Base-by-base conservation (phyloP, 2,113 vertebrate genomes). In the Pygoscelis adeliae region DNA sequence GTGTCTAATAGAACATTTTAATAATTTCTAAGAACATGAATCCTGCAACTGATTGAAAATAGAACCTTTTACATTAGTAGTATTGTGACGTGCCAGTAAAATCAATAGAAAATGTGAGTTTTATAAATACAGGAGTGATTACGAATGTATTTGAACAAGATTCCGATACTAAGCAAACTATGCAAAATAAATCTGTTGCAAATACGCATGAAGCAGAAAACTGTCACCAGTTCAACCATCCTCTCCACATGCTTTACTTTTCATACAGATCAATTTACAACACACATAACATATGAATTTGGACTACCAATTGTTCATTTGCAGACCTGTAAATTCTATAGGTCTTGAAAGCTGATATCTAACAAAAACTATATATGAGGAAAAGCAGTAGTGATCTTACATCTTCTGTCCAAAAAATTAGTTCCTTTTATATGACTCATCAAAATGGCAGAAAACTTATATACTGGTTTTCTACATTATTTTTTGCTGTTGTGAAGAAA, bases 1-100 rank as follows among this genome's bases (percentile, higher is more conserved):
- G 26, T 77, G 50, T 83, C 50, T 97, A 94, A 88, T 55, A 66
- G 71, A 83, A 86, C 13, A 80, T 89, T 80, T 95, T 70, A 93
- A 83, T 82, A 96, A 93, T 95, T 82, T 93, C 58, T 85, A 90
- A 62, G 53, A 73, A 73, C n/a, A 17, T 69, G 42, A 95, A 91
- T 77, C 38, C 18, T 65, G n/a, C 10, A 90, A 65, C 10, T 58
- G 55, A 91, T 63, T 73, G 74, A 86, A 94, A 90, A 30, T 18
- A 59, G 11, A 88, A 78, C 2, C 3, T 72, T 90, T 93, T 96
- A 55, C 18, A 27, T 53, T 80, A n/a, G 15, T 76, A 73, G 10
- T 49, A 70, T 61, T 70, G 53, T 62, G 74, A 15, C 27, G 72
- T 65, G 36, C 18, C 66, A 76, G 30, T 73, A 80, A 91, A 88